phyloP scores from a whole-genome alignment of 2,113 vertebrate species.

The Thamnaconus septentrionalis region DNA sequence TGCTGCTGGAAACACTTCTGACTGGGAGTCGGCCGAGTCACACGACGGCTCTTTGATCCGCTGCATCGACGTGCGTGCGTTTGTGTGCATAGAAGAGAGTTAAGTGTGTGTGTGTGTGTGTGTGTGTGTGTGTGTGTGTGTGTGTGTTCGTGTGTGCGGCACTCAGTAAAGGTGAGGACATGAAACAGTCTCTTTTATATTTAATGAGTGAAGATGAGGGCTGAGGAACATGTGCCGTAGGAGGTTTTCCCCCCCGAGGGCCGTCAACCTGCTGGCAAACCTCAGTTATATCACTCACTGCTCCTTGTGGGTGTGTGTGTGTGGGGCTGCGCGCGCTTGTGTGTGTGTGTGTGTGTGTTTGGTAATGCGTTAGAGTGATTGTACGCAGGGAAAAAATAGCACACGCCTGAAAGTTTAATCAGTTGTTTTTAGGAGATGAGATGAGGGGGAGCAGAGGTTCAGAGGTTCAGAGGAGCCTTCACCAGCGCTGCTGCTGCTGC shows the following conservation, averaged over 20 bases:
- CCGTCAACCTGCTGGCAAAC: slow-evolving; percentile 40
- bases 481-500: slow-evolving; percentile 26
- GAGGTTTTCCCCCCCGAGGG: slow-evolving; percentile 44
- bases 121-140: slow-evolving; percentile 8
- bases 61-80: slow-evolving; percentile 1
- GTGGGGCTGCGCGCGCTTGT: slow-evolving; percentile 5
- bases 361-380: slow-evolving; percentile 24
- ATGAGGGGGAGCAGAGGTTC: slow-evolving; percentile 6
- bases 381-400: slow-evolving; percentile 34
- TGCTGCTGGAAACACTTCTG: slow-evolving; percentile 47
- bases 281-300: slow-evolving; percentile 37
- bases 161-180: slow-evolving; percentile 57
- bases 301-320: slow-evolving; percentile 7
- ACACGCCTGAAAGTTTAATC: slow-evolving; percentile 57
- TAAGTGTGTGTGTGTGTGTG: not conserved
- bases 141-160: slow-evolving; percentile 9
- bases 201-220: slow-evolving; percentile 65
- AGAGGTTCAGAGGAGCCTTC: slow-evolving; percentile 32
- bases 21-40: slow-evolving; percentile 33
- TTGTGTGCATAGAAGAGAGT: not conserved
- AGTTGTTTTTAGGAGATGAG: slow-evolving; percentile 38
- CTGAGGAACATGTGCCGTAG: slow-evolving; percentile 30
- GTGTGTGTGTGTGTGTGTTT: slow-evolving; percentile 9
- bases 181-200: slow-evolving; percentile 62
- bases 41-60: slow-evolving; percentile 58